A percentile compares a stretch with the other conserved stretches of the same genome.
phyloP scores from a whole-genome alignment of 2,888 invertebrate species.

The Diarsia mendica region DNA sequence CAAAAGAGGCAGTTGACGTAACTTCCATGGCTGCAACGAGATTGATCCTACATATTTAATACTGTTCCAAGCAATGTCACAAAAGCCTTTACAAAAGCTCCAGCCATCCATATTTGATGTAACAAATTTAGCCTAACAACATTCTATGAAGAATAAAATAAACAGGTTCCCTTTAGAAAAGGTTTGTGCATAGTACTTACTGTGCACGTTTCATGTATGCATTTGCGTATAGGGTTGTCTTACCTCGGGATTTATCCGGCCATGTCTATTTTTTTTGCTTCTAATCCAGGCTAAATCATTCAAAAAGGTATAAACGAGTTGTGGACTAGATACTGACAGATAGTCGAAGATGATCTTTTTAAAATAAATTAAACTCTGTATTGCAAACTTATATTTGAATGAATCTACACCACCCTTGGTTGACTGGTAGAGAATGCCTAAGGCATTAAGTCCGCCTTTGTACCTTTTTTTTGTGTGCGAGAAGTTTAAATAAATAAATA shows the following conservation, averaged over 20 bases:
- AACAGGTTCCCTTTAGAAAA: conserved; percentile 73
- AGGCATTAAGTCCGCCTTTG: too few species aligned
- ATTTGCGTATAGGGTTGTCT: conserved; percentile 42
- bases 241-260: not conserved
- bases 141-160: conserved; percentile 70
- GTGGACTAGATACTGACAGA: not conserved
- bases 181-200: conserved; percentile 72
- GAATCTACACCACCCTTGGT: too few species aligned
- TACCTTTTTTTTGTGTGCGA: too few species aligned
- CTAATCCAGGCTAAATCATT: not conserved
- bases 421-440: too few species aligned
- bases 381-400: too few species aligned
- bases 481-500: too few species aligned
- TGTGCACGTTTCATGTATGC: conserved; percentile 49
- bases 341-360: not conserved
- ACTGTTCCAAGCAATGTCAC: conserved; percentile 9
- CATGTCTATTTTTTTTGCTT: not conserved
- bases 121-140: conserved; percentile 66
- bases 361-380: too few species aligned
- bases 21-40: not conserved
- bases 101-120: conserved; percentile 52
- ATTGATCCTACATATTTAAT: conserved; percentile 32
- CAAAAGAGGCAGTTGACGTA: not conserved
- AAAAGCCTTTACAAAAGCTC: conserved; percentile 27
- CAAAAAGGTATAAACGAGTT: not conserved